phyloP scores from a whole-genome alignment of 1,140 invertebrate genomes.

The Drosophila lini region DNA sequence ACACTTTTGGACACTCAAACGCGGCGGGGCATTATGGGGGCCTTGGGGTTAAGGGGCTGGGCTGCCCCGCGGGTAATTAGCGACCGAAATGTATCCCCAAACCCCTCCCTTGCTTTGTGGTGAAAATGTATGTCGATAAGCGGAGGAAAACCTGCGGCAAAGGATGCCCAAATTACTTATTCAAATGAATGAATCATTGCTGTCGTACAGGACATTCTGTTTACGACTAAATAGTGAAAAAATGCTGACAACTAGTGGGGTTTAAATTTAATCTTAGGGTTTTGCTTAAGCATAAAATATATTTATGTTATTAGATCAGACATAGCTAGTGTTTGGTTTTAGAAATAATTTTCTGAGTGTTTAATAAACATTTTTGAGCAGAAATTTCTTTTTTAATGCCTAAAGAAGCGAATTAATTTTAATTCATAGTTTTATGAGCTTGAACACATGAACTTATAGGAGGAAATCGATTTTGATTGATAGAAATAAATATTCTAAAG shows the following conservation, averaged over 20 bases:
- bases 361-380: background rate
- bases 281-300: background rate
- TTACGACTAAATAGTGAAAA: background rate
- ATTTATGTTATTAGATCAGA: background rate
- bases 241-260: too few species aligned
- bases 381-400: too few species aligned
- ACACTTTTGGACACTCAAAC: constrained; percentile 32
- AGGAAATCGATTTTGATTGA: too few species aligned
- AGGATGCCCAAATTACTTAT: constrained; percentile 15
- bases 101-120: constrained; percentile 10
- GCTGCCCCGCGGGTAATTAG: constrained; percentile 38
- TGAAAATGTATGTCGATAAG: constrained; percentile 30
- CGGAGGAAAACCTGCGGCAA: background rate
- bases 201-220: background rate
- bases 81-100: constrained; percentile 14
- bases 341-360: background rate
- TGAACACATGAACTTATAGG: too few species aligned
- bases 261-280: background rate
- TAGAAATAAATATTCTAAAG: background rate
- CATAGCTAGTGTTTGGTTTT: background rate
- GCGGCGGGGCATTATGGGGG: background rate
- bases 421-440: background rate
- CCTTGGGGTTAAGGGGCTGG: background rate
- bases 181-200: constrained; percentile 4
- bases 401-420: background rate